Evolutionary conservation across 2,888 invertebrate genomes (phyloP).

Genomic region (Dynastes grantii): DNA sequence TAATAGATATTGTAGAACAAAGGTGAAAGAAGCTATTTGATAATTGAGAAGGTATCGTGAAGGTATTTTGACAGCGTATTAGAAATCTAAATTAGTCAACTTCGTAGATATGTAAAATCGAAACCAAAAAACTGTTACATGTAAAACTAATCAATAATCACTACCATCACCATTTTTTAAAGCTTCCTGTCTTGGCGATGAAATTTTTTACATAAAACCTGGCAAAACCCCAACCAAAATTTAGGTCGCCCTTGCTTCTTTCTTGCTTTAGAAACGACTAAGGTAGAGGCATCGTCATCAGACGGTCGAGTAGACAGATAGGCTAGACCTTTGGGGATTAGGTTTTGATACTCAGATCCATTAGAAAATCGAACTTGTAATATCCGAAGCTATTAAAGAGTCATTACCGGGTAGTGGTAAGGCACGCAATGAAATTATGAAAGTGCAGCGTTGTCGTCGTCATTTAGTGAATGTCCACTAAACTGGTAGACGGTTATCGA

Average conservation of each 20-base stretch:
- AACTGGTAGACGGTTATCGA: neutral
- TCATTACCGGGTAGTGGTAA: slow-evolving; percentile 4
- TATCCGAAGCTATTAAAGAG: slow-evolving; percentile 6
- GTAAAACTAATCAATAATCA: slow-evolving; percentile 14
- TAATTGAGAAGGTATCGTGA: neutral
- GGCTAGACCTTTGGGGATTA: slow-evolving; percentile 15
- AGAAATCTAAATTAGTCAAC: slow-evolving; percentile 6
- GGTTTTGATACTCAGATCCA: slow-evolving; percentile 13
- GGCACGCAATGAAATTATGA: slow-evolving; percentile 6
- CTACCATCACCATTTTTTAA: neutral
- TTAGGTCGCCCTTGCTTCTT: neutral
- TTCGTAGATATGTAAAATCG: neutral
- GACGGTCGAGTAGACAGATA: neutral
- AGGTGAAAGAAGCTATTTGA: slow-evolving; percentile 14
- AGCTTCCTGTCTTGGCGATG: neutral
- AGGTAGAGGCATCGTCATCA: neutral
- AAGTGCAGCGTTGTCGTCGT: slow-evolving; percentile 10
- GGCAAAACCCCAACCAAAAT: too few species aligned
- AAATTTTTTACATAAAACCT: too few species aligned
- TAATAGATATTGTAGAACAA: slow-evolving; percentile 3
- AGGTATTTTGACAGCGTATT: slow-evolving; percentile 6
- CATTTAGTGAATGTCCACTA: neutral
- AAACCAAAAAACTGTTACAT: neutral
- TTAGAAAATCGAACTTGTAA: slow-evolving; percentile 17
- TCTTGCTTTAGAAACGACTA: neutral